Evolutionary conservation across 2,113 vertebrate genomes (phyloP), one percentile per base, ranked within the genome.

Genomic region (Taurulus bubalis): DNA sequence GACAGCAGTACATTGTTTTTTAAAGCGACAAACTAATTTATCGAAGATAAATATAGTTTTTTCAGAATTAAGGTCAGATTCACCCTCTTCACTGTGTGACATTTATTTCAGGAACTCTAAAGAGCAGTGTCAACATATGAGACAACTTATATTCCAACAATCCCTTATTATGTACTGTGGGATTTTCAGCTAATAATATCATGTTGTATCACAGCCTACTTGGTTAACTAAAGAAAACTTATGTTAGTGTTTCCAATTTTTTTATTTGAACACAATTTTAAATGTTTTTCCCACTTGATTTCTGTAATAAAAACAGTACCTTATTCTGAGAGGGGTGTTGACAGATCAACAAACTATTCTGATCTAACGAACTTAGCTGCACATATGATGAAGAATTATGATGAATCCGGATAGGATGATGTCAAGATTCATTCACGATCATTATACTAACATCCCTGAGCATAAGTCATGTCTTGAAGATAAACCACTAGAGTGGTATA

Each of bases 401-500:
- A 82, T 71, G 1, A 80, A 69, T 20, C 20, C 38, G n/a, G 12
- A 56, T 65, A 12, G 26, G 51, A 38, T 67, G 12, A 71, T 69
- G 80, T 73, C 70, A 51, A 80, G 80, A 86, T 69, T 75, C 7
- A 78, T 80, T 85, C 55, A 69, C 49, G 78, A 83, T 85, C 66
- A 88, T 77, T 80, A 68, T 38, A 79, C 69, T 51, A 65, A 76
- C 30, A 87, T 85, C 71, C 66, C 11, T 42, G 32, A 77, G 45
- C 82, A 82, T 73, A 67, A 75, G 68, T 83, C 76, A 81, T 71
- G 73, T 88, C 78, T 70, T 63, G 42, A 64, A 84, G 85, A 89
- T 89, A 79, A 90, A 86, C 82, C 63, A 83, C 53, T 64, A 9
- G 32, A 84, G 77, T 60, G 73, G 26, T 83, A 69, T 90, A 79